Base-by-base conservation (phyloP, 2,113 vertebrate genomes). In the Bothrops jararaca region DNA sequence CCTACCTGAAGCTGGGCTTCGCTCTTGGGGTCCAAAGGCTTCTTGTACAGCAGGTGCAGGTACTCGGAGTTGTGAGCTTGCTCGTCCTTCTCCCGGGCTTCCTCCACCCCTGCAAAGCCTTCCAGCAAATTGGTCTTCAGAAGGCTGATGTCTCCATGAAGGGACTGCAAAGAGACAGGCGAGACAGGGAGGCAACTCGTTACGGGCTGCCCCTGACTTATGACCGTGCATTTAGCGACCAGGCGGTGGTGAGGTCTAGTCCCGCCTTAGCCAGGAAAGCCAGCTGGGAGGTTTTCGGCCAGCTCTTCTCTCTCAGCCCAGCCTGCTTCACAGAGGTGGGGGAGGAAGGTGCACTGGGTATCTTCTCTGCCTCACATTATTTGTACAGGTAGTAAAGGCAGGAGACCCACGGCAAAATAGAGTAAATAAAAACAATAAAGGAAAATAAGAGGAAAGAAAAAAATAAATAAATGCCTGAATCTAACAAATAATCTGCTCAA, bases 1-100 rank as follows among this genome's bases (percentile, higher is more conserved):
- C 93, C 93, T 94, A 99, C 99, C 99, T 99, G 99, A 90, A 99
- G 98, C 58, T 99, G 98, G 4, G 98, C 98, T 94, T 99, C 98
- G 5, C 98, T 99, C 95, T 98, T 98, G 24, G 99, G 99, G 92
- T 99, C 99, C 95, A 99, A 97, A 0, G 99, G 99, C 92, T 98
- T 99, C 96, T 99, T 99, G 95, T 99, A 99, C 11, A 99, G 97
- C 80, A 99, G 95, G 88, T 98, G 98, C 56, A 98, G 97, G 95
- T 99, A 99, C 0, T 97, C 97, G 0, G 95, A 97, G 95, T 98
- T 98, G 34, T 34, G 95, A 94, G 98, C 98, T 87, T 98, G 98
- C 89, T 98, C 98, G 0, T 97, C 98, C 95, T 99, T 98, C 39
- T 98, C 97, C 94, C 96, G 98, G 29, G 98, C 98, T 89, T 99